These are phyloP conservation scores for Drosophila paulistorum DNA, from an alignment of 1,140 invertebrate genomes.

Conservation along the genomic window DNA sequence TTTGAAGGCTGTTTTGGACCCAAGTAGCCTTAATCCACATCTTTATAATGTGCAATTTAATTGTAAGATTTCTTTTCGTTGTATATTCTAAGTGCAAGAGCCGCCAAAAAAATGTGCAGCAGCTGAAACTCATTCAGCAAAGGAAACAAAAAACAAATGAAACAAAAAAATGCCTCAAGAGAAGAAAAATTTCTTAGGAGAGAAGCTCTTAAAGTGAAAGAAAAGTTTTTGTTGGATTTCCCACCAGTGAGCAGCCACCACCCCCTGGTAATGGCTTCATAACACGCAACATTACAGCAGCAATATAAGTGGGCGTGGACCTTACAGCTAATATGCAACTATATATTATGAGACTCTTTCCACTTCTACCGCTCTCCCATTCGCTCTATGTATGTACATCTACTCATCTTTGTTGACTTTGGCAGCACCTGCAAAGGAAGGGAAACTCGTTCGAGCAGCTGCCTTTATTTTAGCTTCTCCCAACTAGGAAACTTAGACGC, in stretches of 20 bases:
- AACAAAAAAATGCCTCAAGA: conserved; percentile 35
- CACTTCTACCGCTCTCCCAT: background rate
- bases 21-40: background rate
- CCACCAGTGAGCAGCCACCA: background rate
- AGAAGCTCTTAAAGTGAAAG: conserved; percentile 66
- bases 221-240: conserved; percentile 56
- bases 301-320: conserved; percentile 62
- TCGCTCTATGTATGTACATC: background rate
- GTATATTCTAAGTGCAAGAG: background rate
- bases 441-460: conserved; percentile 30
- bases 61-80: background rate
- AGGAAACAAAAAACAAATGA: conserved; percentile 34
- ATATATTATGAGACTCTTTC: conserved; percentile 66
- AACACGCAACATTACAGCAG: conserved; percentile 76
- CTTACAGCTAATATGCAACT: conserved; percentile 72
- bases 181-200: background rate
- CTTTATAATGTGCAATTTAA: background rate
- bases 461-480: conserved; percentile 50
- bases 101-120: background rate
- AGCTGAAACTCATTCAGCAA: background rate
- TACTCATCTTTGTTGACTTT: conserved; percentile 55
- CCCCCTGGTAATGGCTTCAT: conserved; percentile 74
- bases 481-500: conserved; percentile 44
- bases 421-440: conserved; percentile 57
- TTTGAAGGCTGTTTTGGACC: conserved; percentile 37